These are phyloP conservation scores for Rousettus leschenaultii DNA, from an alignment of 2,113 vertebrate species.

Conservation along the genomic window DNA sequence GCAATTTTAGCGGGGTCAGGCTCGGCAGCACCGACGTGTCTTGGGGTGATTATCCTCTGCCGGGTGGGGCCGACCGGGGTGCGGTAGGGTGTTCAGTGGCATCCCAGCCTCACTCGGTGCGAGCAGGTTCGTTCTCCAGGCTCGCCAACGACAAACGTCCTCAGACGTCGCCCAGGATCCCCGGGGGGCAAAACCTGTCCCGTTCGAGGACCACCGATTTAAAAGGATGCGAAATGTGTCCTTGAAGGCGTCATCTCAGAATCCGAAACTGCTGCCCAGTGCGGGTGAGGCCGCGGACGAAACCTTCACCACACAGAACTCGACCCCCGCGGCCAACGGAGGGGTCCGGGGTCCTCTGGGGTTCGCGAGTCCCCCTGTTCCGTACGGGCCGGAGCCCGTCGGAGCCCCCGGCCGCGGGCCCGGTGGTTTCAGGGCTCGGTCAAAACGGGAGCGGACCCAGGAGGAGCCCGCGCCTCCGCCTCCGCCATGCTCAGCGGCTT, in stretches of 20 bases:
- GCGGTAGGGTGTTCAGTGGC: rapidly evolving
- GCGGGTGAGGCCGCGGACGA: rapidly evolving
- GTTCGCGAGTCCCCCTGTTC: rapidly evolving
- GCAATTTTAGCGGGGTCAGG: neutral
- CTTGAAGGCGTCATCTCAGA: rapidly evolving
- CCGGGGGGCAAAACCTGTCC: rapidly evolving
- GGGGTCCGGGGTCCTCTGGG: neutral
- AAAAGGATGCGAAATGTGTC: neutral
- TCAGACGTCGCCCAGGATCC: neutral
- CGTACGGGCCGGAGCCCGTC: too few species aligned
- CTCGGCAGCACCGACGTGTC: rapidly evolving
- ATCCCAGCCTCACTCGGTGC: neutral
- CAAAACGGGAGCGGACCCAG: neutral
- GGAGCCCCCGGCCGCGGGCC: neutral
- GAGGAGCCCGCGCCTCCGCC: neutral
- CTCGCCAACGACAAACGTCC: neutral
- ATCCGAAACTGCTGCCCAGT: rapidly evolving
- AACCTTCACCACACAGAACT: neutral
- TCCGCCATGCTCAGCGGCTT: neutral
- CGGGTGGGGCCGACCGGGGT: neutral
- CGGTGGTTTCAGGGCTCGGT: neutral
- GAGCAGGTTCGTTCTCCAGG: too few species aligned
- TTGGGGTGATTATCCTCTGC: neutral
- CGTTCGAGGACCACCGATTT: neutral
- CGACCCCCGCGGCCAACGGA: rapidly evolving